Percentiles rank a stretch among this genome's conserved stretches.
These are phyloP conservation scores for Drosophila subsilvestris DNA, from an alignment of 2,888 invertebrate species.

Conservation along the genomic window DNA sequence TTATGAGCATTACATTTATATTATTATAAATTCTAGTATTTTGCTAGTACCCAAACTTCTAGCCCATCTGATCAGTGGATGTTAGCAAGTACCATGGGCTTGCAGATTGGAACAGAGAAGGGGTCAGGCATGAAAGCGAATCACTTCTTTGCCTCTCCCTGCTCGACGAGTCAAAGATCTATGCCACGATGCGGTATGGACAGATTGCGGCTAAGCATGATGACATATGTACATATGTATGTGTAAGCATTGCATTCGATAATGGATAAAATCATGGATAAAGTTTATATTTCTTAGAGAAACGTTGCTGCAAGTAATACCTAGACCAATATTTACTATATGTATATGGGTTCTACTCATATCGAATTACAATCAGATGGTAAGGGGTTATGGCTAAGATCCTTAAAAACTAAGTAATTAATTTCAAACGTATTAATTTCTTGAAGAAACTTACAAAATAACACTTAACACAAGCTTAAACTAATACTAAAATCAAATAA, in stretches of 20 bases:
- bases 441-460: conserved; percentile 42
- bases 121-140: neutral
- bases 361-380: no score
- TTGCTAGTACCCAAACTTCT: neutral
- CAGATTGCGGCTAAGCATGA: neutral
- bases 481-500: conserved; percentile 3
- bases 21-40: no score
- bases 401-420: neutral
- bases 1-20: neutral
- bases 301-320: no score
- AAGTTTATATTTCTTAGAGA: no score
- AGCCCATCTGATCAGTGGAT: neutral
- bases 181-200: conserved; percentile 14
- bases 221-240: no score
- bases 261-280: no score
- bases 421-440: conserved; percentile 19
- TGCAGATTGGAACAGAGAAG: neutral
- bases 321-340: neutral
- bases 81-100: neutral
- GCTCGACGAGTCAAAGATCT: conserved; percentile 1
- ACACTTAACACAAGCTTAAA: conserved; percentile 9
- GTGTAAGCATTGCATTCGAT: no score
- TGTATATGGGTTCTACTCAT: neutral
- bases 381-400: neutral
- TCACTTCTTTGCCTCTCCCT: conserved; percentile 13